Base-by-base conservation (phyloP, 2,888 invertebrate species). In the Elmis aenea region DNA sequence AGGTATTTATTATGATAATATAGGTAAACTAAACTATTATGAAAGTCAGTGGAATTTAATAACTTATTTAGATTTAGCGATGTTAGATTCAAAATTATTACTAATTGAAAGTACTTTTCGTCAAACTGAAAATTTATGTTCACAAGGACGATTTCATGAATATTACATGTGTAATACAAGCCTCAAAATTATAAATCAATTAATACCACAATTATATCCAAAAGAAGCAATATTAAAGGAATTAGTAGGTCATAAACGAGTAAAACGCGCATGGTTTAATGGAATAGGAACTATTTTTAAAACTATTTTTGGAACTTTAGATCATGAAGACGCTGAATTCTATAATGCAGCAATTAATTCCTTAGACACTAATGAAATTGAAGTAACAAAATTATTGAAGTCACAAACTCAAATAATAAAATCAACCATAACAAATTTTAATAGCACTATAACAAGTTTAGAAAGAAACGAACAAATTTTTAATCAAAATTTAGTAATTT, bases 241-340 rank as follows among this genome's bases (percentile, higher is more conserved):
- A 9, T 21, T 33, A 18, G 18, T 26, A 12, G 38, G 15, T 18
- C 31, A 31, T 15, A 25, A 34, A 32, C 11, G 25, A 36, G 30
- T 8, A 27, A 45, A 51, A 38, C 36, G 50, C 13, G 51, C 51
- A 11, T 47, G 45, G 39, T 33, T 57, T 32, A 45, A 52, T 20
- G 46, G 33, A 3, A 18, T 50, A 2, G 53, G 55, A 1, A 38
- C 48, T 1, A 23, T 49, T 11, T 52, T 52, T 13, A 57, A 55
- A 39, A 40, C 48, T 9, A 40, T 59, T 3, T 47, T 52, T 14
- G 56, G 55, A 10, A 54, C 48, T 4, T 32, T 56, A 16, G 54
- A 57, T 30, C 48, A 51, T 28, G 34, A 55, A 20, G 54, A 56
- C 33, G 56, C 48, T 1, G 43, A 35, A 33, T 48, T 37, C 26